Evolutionary conservation across 2,888 invertebrate species (phyloP).

Genomic region (Phrixothrix hirtus): DNA sequence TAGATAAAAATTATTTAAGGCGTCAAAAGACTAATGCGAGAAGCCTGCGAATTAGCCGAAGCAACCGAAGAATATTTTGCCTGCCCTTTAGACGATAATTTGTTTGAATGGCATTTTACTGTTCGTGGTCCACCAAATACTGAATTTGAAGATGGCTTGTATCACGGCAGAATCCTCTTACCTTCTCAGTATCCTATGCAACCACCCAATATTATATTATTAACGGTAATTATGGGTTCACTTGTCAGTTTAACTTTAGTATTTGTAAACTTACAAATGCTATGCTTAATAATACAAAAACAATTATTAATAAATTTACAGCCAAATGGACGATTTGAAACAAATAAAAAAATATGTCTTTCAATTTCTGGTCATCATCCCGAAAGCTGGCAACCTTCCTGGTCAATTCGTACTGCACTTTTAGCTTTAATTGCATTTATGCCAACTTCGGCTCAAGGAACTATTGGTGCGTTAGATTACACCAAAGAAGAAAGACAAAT

Average conservation of each 20-base stretch:
- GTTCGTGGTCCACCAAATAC: constrained; percentile 86
- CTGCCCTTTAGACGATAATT: constrained; percentile 88
- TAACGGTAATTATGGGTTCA: constrained; percentile 75
- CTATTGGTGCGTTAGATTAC: constrained; percentile 90
- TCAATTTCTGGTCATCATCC: constrained; percentile 96
- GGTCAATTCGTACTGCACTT: constrained; percentile 93
- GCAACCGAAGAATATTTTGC: constrained; percentile 90
- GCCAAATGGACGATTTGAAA: constrained; percentile 94
- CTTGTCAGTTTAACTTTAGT: not conserved
- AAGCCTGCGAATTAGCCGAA: constrained; percentile 82
- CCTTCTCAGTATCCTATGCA: constrained; percentile 97
- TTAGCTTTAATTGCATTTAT: constrained; percentile 92
- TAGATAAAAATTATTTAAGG: constrained; percentile 58
- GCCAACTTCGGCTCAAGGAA: constrained; percentile 88
- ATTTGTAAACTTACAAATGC: too few relatives aligned
- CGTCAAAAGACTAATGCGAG: constrained; percentile 91
- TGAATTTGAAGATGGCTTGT: constrained; percentile 88
- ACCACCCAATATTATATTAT: constrained; percentile 90
- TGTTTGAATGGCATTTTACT: constrained; percentile 98
- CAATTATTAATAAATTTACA: constrained; percentile 52
- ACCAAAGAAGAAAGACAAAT: constrained; percentile 78
- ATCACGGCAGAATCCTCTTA: constrained; percentile 88
- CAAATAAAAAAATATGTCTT: constrained; percentile 91
- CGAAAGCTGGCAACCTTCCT: constrained; percentile 97
- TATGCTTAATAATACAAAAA: too few relatives aligned